Evolutionary conservation across 2,888 invertebrate species (phyloP).

Genomic region (Embidobia sp.): DNA sequence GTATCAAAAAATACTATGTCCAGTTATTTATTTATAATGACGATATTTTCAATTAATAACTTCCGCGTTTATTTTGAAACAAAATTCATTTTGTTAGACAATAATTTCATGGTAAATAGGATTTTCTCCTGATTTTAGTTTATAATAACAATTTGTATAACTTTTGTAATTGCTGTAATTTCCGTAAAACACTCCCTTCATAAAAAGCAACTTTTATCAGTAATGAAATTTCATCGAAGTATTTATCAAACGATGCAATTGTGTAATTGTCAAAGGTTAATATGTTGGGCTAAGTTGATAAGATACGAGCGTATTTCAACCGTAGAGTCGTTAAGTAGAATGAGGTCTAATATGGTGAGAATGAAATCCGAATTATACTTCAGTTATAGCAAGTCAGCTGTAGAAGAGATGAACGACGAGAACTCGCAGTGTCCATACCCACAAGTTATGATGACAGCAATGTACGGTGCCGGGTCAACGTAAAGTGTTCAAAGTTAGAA

Average conservation of each 20-base stretch:
- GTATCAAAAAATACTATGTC: too few species aligned
- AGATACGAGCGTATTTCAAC: slow-evolving; percentile 39
- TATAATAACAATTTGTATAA: too few species aligned
- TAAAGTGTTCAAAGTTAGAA: slow-evolving; percentile 46
- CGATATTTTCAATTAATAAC: too few species aligned
- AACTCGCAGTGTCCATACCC: slow-evolving; percentile 43
- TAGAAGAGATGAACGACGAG: slow-evolving; percentile 35
- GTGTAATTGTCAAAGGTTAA: slow-evolving; percentile 10
- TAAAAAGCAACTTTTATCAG: too few species aligned
- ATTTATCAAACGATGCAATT: neutral
- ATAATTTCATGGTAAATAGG: too few species aligned
- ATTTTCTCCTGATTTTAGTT: too few species aligned
- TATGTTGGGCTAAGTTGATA: slow-evolving; percentile 20
- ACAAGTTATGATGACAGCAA: slow-evolving; percentile 52
- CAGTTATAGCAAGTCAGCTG: slow-evolving; percentile 34
- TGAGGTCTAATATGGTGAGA: slow-evolving; percentile 27
- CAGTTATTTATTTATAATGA: too few species aligned
- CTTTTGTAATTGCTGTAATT: too few species aligned
- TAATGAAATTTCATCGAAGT: too few species aligned
- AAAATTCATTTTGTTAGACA: too few species aligned
- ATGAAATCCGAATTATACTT: slow-evolving; percentile 56
- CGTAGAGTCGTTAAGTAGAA: slow-evolving; percentile 28
- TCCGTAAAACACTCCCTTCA: too few species aligned
- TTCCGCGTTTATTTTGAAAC: too few species aligned
- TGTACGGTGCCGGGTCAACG: slow-evolving; percentile 37